Percentiles rank a stretch among this genome's conserved stretches.
Evolutionary conservation across 2,888 invertebrate species (phyloP).

Genomic region (Epiblema foenella): DNA sequence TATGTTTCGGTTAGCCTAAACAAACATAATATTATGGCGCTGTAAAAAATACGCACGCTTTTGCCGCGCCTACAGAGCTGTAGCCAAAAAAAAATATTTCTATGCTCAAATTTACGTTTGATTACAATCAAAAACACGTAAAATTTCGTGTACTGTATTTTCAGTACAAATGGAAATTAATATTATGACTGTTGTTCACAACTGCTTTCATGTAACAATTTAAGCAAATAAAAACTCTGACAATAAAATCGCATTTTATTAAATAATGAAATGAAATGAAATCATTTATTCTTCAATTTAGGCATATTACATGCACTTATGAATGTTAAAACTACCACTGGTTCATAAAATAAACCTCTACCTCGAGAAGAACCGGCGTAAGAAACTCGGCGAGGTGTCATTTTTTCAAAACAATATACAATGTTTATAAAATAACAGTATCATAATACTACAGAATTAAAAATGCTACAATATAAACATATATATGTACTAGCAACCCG

Average conservation of each 20-base stretch:
- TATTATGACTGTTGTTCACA: slow-evolving; percentile 16
- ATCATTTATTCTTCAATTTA: no score
- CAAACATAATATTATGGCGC: slow-evolving; percentile 55
- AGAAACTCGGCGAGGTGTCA: no score
- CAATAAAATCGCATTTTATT: not conserved
- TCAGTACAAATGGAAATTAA: slow-evolving; percentile 29
- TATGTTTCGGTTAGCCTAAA: slow-evolving; percentile 63
- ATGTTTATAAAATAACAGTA: no score
- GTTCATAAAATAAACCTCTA: no score
- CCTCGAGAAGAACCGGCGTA: no score
- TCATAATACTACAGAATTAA: no score
- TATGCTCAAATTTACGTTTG: slow-evolving; percentile 21
- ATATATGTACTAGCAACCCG: no score
- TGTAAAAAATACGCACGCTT: slow-evolving; percentile 23
- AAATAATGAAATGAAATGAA: no score
- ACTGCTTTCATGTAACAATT: slow-evolving; percentile 7
- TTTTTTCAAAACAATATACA: no score
- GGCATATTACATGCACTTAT: no score
- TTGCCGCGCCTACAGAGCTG: slow-evolving; percentile 20
- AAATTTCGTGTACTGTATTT: slow-evolving; percentile 23
- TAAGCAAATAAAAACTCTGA: not conserved
- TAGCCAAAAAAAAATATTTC: slow-evolving; percentile 32
- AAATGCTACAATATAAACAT: no score
- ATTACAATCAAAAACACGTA: slow-evolving; percentile 36
- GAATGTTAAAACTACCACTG: no score